phyloP scores from a whole-genome alignment of 2,797 vertebrate species.

The Buphagus erythrorhynchus region DNA sequence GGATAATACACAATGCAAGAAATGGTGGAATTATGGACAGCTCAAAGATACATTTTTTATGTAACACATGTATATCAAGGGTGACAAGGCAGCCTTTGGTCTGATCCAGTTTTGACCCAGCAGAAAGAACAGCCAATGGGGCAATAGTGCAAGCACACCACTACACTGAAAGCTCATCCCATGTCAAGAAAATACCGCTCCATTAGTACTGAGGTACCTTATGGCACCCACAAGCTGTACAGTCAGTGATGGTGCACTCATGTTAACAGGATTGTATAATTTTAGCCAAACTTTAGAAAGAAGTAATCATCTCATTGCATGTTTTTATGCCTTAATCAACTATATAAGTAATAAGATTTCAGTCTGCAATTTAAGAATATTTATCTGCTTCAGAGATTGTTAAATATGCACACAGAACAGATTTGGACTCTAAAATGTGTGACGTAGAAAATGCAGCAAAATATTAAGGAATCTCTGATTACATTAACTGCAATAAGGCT shows the following conservation, averaged over 20 bases:
- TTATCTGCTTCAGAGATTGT: neutral
- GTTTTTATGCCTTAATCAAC: neutral
- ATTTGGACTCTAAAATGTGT: neutral
- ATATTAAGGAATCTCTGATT: neutral
- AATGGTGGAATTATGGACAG: neutral
- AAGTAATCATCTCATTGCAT: neutral
- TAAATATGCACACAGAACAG: neutral
- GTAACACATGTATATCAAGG: neutral
- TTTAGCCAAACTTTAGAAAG: neutral
- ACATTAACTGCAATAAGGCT: neutral
- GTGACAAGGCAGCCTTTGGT: neutral
- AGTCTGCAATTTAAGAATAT: neutral
- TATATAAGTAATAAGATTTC: neutral
- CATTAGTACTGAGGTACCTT: neutral
- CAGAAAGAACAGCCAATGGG: neutral
- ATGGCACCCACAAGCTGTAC: neutral
- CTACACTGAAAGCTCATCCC: neutral
- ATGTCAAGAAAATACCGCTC: neutral
- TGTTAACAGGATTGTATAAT: neutral
- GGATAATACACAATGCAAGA: neutral
- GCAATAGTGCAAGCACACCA: neutral
- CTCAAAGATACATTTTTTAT: neutral
- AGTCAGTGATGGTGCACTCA: rapidly evolving
- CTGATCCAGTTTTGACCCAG: neutral
- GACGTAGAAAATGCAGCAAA: neutral